Evolutionary conservation across 2,888 invertebrate genomes (phyloP).

Genomic region (Spilarctia lutea): DNA sequence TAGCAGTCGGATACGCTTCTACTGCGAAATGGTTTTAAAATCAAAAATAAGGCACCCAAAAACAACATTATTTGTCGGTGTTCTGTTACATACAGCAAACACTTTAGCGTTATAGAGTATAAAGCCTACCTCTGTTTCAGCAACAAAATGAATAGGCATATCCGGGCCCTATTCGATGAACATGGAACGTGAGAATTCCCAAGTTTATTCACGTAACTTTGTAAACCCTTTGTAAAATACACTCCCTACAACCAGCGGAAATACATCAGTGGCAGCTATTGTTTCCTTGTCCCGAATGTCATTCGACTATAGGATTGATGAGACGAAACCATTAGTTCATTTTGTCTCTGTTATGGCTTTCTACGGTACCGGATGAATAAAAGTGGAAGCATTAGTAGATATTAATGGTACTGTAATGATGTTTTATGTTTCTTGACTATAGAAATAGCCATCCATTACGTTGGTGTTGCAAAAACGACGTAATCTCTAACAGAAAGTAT

Average conservation of each 20-base stretch:
- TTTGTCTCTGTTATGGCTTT: constrained; percentile 20
- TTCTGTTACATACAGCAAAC: neutral
- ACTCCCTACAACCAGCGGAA: constrained; percentile 26
- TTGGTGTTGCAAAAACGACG: constrained; percentile 1
- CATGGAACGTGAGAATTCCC: constrained; percentile 18
- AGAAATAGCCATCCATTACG: constrained; percentile 8
- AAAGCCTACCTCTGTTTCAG: neutral
- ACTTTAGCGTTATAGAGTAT: neutral
- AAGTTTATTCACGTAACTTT: constrained; percentile 37
- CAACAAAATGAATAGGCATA: constrained; percentile 13
- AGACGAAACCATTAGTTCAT: constrained; percentile 21
- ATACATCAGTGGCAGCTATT: constrained; percentile 42
- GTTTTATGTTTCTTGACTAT: constrained; percentile 12
- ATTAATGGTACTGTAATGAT: constrained; percentile 21
- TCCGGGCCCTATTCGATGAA: constrained; percentile 15
- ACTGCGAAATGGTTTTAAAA: neutral
- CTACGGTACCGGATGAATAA: constrained; percentile 13
- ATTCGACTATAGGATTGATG: constrained; percentile 48
- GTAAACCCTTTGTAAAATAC: constrained; percentile 26
- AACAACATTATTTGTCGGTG: neutral
- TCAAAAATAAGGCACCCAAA: neutral
- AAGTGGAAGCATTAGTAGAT: constrained; percentile 15
- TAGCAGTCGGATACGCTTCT: too few relatives aligned
- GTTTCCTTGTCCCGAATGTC: constrained; percentile 41
- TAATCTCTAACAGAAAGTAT: neutral